phyloP scores from a whole-genome alignment of 2,113 vertebrate species.

The Gasterosteus aculeatus region DNA sequence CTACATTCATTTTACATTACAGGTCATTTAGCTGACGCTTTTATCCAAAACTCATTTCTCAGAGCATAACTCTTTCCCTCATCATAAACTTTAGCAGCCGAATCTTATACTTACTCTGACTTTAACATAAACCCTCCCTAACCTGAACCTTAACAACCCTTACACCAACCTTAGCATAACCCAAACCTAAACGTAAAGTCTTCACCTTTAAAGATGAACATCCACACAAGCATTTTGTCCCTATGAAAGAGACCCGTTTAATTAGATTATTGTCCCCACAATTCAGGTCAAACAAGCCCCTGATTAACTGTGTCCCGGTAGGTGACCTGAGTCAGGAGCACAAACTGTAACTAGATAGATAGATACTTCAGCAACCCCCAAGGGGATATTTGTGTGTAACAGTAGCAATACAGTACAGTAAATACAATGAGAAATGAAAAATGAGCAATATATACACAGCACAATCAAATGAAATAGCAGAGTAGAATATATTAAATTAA shows the following conservation, averaged over 20 bases:
- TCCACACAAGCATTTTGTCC: neutral
- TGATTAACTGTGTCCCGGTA: neutral
- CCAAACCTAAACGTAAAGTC: neutral
- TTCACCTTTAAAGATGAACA: neutral
- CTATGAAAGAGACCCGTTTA: neutral
- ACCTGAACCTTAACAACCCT: neutral
- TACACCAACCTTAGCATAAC: neutral
- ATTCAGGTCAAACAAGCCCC: too few relatives aligned
- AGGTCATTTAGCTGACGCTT: too few relatives aligned
- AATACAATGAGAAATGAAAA: too few relatives aligned
- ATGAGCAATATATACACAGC: too few relatives aligned
- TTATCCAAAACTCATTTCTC: neutral
- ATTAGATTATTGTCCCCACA: too few relatives aligned
- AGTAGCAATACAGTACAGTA: too few relatives aligned
- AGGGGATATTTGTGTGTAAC: too few relatives aligned
- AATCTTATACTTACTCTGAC: neutral
- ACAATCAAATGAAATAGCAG: too few relatives aligned
- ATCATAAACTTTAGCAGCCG: neutral
- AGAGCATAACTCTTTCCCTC: neutral
- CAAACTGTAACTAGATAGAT: neutral
- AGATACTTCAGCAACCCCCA: too few relatives aligned
- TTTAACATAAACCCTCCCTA: neutral
- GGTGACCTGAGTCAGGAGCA: neutral
- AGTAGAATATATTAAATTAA: too few relatives aligned
- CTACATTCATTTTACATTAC: neutral